Evolutionary conservation across 92 coral and sea anemone species (phyloP).

Genomic region (Porites divaricata): DNA sequence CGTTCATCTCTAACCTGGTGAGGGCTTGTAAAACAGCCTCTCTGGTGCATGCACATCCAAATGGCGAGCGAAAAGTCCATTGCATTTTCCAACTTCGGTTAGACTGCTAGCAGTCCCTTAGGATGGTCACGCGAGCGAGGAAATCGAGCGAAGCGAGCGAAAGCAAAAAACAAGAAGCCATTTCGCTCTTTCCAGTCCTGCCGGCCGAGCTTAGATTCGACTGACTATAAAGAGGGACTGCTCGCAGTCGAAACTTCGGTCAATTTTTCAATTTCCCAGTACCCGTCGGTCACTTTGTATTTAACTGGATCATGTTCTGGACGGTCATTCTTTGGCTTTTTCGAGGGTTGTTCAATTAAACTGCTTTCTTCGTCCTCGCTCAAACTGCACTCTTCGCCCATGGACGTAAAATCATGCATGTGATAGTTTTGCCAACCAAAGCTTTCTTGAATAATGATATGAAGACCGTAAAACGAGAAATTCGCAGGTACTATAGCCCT

Average conservation of each 20-base stretch:
- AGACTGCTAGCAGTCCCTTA: too few species aligned
- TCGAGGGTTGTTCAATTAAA: background rate
- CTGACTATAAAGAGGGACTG: too few species aligned
- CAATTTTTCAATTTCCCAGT: constrained; percentile 5
- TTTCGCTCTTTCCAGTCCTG: too few species aligned
- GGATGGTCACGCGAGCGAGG: too few species aligned
- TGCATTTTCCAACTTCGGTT: background rate
- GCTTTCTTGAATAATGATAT: constrained; percentile 38
- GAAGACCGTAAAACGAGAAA: constrained; percentile 49
- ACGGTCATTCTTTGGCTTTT: background rate
- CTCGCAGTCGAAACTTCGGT: too few species aligned
- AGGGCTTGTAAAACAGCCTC: background rate
- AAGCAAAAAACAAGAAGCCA: too few species aligned
- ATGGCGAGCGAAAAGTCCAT: background rate
- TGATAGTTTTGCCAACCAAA: constrained; percentile 46
- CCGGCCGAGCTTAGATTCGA: too few species aligned
- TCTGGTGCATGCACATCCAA: constrained; percentile 3
- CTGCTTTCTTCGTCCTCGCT: background rate
- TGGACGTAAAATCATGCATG: constrained; percentile 28
- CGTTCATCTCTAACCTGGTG: constrained; percentile 34
- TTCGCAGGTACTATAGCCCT: constrained; percentile 46
- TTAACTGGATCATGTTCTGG: background rate
- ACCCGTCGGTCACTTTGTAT: constrained; percentile 7
- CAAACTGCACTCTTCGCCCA: background rate
- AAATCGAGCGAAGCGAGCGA: too few species aligned